phyloP scores from a whole-genome alignment of 1,140 invertebrate genomes.

The Caenorhabditis briggsae region DNA sequence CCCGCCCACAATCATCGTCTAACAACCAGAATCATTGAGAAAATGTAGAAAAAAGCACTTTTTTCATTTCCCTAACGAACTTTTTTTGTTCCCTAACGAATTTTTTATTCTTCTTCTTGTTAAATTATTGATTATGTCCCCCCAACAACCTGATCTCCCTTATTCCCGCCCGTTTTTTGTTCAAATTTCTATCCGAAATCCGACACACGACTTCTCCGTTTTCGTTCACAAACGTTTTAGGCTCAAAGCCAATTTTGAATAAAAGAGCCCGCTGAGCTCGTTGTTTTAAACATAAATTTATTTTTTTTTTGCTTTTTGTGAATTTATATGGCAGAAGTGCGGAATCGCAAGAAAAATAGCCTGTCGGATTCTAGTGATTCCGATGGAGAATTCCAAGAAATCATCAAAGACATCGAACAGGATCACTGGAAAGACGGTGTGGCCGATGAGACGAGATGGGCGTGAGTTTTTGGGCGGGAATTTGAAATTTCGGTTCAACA shows the following conservation, averaged over 20 bases:
- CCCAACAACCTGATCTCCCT: background rate
- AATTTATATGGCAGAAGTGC: conserved; percentile 13
- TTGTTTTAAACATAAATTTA: background rate
- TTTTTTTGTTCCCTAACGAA: background rate
- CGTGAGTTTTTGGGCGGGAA: conserved; percentile 49
- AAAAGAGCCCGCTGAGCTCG: background rate
- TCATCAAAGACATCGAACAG: conserved; percentile 65
- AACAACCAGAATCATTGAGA: background rate
- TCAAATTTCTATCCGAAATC: conserved; percentile 52
- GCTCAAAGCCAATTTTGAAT: background rate
- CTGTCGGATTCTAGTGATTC: background rate
- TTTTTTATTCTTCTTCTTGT: background rate
- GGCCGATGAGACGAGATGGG: conserved; percentile 58
- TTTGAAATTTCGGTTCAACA: too few relatives aligned
- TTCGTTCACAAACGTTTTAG: conserved; percentile 8
- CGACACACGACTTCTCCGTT: conserved; percentile 6
- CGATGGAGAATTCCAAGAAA: conserved; percentile 46
- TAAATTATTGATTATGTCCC: conserved; percentile 17
- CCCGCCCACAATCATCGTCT: background rate
- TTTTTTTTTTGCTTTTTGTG: background rate
- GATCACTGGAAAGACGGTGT: conserved; percentile 59
- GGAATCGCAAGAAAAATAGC: background rate
- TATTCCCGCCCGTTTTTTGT: background rate
- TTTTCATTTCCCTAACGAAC: background rate
- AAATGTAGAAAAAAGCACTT: background rate